phyloP scores from a whole-genome alignment of 1,140 invertebrate genomes.

The Brachionus sp. region DNA sequence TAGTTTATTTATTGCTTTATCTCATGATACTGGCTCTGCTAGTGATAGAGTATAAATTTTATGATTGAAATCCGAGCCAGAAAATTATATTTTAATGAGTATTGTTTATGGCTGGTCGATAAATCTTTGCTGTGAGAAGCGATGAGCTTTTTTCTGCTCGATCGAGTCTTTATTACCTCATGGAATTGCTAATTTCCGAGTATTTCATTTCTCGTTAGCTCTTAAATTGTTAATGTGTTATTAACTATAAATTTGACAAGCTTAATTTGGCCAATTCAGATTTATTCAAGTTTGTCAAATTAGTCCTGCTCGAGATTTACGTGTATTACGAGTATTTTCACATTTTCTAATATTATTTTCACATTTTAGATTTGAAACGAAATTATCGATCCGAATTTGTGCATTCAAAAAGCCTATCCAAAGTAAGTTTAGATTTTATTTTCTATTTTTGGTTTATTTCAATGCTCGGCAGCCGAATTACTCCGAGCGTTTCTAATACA shows the following conservation, averaged over 20 bases:
- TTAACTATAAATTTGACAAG: conserved; percentile 10
- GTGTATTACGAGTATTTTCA: neutral
- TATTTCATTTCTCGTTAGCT: neutral
- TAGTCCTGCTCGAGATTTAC: neutral
- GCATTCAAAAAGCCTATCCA: neutral
- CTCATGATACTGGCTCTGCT: neutral
- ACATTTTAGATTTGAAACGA: neutral
- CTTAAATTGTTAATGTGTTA: neutral
- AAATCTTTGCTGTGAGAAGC: neutral
- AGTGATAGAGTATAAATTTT: neutral
- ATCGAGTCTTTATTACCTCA: conserved; percentile 7
- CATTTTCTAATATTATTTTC: neutral
- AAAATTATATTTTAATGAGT: conserved; percentile 32
- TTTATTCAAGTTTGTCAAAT: neutral
- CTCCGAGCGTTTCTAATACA: neutral
- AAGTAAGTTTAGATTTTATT: neutral
- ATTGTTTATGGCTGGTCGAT: neutral
- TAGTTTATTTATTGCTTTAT: conserved; percentile 27
- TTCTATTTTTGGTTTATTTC: neutral
- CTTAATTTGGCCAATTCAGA: neutral
- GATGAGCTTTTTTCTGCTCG: neutral
- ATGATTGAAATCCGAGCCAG: neutral
- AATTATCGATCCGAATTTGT: neutral
- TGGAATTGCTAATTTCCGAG: conserved; percentile 5
- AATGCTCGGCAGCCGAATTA: no score